Evolutionary conservation across 2,797 vertebrate species (phyloP).

Genomic region (Sebastes baramenuke): DNA sequence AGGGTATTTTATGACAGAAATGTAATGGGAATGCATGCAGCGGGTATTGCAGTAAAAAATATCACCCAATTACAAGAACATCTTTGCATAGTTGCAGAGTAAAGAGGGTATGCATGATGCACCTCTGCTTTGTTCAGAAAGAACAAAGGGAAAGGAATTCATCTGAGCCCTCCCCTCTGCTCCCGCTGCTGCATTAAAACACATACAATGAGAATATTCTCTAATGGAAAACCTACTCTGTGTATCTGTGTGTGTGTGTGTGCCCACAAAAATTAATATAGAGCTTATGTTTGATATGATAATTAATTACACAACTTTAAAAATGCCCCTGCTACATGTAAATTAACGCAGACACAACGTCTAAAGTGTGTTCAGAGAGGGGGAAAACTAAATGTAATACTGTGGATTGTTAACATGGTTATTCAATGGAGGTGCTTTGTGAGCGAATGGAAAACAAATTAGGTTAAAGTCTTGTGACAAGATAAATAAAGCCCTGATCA

Average conservation of each 20-base stretch:
- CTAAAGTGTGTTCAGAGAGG: slow-evolving; percentile 33
- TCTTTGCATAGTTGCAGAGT: slow-evolving; percentile 67
- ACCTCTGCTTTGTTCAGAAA: slow-evolving; percentile 69
- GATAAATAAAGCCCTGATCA: slow-evolving; percentile 79
- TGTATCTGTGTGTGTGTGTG: not conserved
- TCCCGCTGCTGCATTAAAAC: slow-evolving; percentile 49
- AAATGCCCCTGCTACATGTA: slow-evolving; percentile 39
- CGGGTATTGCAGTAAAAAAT: slow-evolving; percentile 64
- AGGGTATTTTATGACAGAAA: slow-evolving; percentile 73
- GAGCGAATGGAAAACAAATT: slow-evolving; percentile 75
- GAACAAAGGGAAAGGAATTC: slow-evolving; percentile 69
- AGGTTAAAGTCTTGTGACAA: slow-evolving; percentile 76
- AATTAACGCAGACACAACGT: slow-evolving; percentile 42
- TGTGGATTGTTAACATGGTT: slow-evolving; percentile 59
- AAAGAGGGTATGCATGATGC: slow-evolving; percentile 68
- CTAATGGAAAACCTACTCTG: slow-evolving; percentile 49
- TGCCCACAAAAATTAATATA: slow-evolving; percentile 48
- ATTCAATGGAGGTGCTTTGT: slow-evolving; percentile 71
- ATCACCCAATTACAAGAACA: slow-evolving; percentile 76
- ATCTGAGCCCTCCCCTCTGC: slow-evolving; percentile 46
- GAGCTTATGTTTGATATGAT: slow-evolving; percentile 71
- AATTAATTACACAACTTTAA: slow-evolving; percentile 67
- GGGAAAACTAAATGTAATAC: slow-evolving; percentile 22
- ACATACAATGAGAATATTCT: slow-evolving; percentile 56
- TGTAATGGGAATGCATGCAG: slow-evolving; percentile 67